A percentile compares a stretch with the other conserved stretches of the same genome.
Evolutionary conservation across 2,797 vertebrate species (phyloP).

Genomic region (Margarornis squamiger): DNA sequence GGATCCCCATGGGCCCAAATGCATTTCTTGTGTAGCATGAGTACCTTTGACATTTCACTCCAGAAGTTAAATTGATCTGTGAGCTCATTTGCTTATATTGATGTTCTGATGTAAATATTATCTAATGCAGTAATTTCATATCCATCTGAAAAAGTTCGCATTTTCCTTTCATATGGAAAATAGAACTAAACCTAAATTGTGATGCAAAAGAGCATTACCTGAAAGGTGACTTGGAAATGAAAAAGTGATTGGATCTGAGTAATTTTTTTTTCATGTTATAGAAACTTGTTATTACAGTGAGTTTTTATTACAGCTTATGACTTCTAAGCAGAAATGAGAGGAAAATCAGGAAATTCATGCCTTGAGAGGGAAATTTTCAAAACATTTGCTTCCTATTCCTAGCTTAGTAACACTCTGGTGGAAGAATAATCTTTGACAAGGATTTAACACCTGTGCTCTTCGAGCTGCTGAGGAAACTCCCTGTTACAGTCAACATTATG

Average conservation of each 20-base stretch:
- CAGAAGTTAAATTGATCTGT: background rate
- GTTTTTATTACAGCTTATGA: background rate
- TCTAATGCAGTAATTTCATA: background rate
- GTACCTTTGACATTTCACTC: background rate
- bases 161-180: background rate
- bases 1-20: background rate
- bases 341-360: background rate
- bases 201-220: background rate
- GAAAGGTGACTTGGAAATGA: background rate
- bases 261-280: background rate
- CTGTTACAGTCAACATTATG: fast-evolving
- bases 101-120: background rate
- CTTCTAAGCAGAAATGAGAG: background rate
- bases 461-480: background rate
- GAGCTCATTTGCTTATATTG: background rate
- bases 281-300: background rate
- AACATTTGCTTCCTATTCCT: background rate
- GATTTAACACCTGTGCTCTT: background rate
- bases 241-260: background rate
- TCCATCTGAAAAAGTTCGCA: background rate
- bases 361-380: background rate
- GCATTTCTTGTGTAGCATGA: background rate
- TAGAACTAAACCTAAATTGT: background rate
- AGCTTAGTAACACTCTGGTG: background rate
- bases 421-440: background rate